Percentiles rank a stretch among this genome's conserved stretches.
Conservation (phyloP, 2,888 invertebrate species). For the Drosophila incognita region DNA sequence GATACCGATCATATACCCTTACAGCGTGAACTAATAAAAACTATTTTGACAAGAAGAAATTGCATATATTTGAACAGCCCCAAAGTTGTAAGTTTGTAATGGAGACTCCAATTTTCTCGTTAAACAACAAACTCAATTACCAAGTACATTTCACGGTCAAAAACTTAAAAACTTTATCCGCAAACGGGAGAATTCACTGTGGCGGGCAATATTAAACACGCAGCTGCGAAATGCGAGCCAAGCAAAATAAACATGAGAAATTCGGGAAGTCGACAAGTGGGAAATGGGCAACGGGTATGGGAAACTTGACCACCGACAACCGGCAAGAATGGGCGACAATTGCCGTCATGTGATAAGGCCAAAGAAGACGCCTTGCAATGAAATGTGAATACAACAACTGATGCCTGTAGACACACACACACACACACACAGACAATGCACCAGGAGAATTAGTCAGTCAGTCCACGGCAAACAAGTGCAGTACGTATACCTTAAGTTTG, state of each 20-base stretch:
- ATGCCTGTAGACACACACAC: constrained; percentile 2
- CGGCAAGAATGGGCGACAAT: constrained; percentile 54
- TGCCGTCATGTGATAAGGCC: constrained; percentile 35
- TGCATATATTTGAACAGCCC: background rate
- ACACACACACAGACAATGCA: constrained; percentile 3
- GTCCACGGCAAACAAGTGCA: background rate
- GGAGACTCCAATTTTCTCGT: constrained; percentile 9
- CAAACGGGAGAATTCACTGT: constrained; percentile 17
- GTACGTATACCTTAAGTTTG: background rate
- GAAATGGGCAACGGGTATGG: constrained; percentile 6
- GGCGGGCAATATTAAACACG: constrained; percentile 46
- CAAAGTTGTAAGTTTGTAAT: background rate
- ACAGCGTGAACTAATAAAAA: background rate
- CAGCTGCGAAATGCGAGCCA: constrained; percentile 54
- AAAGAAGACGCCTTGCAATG: constrained; percentile 23
- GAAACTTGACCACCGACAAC: constrained; percentile 62
- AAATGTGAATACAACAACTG: constrained; percentile 9
- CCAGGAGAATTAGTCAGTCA: background rate
- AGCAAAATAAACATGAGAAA: constrained; percentile 49
- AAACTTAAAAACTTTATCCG: constrained; percentile 31
- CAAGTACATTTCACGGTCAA: constrained; percentile 48
- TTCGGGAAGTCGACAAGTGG: constrained; percentile 16
- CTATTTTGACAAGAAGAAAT: background rate
- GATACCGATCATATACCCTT: constrained; percentile 3
- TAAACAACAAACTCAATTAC: constrained; percentile 33